Conservation (phyloP, 2,113 vertebrate genomes). For the Paramisgurnus dabryanus region DNA sequence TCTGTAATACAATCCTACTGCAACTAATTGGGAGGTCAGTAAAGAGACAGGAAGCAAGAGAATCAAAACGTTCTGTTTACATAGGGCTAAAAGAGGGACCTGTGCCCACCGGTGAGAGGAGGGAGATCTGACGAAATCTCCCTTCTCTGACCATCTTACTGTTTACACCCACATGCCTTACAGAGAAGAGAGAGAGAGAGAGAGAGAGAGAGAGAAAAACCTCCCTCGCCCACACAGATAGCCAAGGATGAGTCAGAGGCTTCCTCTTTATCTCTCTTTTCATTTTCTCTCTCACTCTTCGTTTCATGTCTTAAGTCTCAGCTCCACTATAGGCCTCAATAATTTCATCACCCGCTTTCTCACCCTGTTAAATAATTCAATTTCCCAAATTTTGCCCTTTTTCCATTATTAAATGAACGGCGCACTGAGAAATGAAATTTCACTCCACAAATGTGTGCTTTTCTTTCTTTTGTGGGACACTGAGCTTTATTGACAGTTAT, state of each 20-base stretch:
- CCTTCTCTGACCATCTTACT: constrained; percentile 23
- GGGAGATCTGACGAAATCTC: constrained; percentile 25
- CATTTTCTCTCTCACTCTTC: not conserved
- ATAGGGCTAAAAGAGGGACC: not conserved
- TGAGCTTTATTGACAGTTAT: not conserved
- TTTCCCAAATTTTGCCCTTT: constrained; percentile 9
- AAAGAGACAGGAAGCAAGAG: constrained; percentile 15
- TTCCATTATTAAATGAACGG: not conserved
- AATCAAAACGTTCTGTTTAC: constrained; percentile 10
- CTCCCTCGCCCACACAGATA: constrained; percentile 29
- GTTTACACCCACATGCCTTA: constrained; percentile 25
- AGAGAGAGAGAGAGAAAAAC: constrained; percentile 37
- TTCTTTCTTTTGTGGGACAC: not conserved
- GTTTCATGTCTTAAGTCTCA: not conserved
- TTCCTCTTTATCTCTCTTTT: constrained; percentile 10
- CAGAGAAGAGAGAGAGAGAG: constrained; percentile 20
- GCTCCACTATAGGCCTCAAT: not conserved
- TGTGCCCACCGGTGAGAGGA: constrained; percentile 41
- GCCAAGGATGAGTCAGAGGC: constrained; percentile 44
- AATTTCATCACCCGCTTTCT: not conserved
- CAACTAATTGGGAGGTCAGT: constrained; percentile 26
- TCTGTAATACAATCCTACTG: constrained; percentile 14
- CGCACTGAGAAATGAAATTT: not conserved
- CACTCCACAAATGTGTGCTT: not conserved
- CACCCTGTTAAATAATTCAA: not conserved